These are phyloP conservation scores for Alethe castanea DNA, from an alignment of 2,113 vertebrate genomes.

Conservation along the genomic window DNA sequence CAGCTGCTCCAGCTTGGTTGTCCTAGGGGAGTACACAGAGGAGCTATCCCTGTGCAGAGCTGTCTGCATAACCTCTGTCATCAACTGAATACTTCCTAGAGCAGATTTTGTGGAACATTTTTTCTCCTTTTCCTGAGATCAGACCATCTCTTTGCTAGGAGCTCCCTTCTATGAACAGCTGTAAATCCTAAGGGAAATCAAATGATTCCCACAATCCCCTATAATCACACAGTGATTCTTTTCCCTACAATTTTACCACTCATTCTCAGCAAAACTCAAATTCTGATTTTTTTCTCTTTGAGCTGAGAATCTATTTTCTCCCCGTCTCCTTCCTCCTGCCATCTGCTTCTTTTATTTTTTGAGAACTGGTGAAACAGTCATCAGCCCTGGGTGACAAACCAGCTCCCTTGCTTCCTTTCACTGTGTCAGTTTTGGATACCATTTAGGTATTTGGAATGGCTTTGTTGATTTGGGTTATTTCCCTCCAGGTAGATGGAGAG, in stretches of 20 bases:
- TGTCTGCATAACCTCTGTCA: neutral
- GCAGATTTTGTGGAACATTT: neutral
- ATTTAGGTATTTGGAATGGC: neutral
- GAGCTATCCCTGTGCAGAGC: neutral
- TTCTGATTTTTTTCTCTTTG: neutral
- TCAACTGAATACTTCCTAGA: neutral
- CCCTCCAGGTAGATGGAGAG: neutral
- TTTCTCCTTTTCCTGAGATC: neutral
- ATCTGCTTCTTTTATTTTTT: constrained; percentile 32
- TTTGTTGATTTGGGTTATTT: neutral
- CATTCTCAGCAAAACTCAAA: neutral
- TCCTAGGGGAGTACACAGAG: neutral
- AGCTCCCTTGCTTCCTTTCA: neutral
- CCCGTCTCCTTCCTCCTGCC: neutral
- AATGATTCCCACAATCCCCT: neutral
- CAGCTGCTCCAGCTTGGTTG: neutral
- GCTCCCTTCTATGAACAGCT: neutral
- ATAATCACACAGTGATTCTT: neutral
- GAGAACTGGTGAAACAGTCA: neutral
- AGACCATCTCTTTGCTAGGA: neutral
- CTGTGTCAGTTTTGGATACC: neutral
- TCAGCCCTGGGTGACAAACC: neutral
- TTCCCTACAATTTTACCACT: neutral
- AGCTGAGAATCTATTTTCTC: constrained; percentile 25
- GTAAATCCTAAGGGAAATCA: neutral